Base-by-base conservation (phyloP, 2,113 vertebrate genomes). In the Meles meles region DNA sequence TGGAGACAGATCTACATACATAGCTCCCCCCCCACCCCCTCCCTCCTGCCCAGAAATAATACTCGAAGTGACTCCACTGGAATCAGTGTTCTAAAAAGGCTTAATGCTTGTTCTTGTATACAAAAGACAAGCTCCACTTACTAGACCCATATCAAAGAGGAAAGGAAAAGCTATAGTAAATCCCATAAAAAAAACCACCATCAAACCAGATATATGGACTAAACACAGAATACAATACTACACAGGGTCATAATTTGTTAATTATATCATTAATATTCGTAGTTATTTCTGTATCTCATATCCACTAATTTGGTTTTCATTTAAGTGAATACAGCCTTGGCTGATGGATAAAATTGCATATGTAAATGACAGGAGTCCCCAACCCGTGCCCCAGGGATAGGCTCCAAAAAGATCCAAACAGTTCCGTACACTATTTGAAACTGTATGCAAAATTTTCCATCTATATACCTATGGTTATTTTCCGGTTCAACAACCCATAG, bases 181-280 rank as follows among this genome's bases (percentile, higher is more conserved):
- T 34, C 29, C 29, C 76, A 87, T 4, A 95, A 42, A 84, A 86
- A 86, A 83, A 31, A 31, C n/a, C 82, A 67, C 27, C 27, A 90
- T 76, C 61, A 90, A 94, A 52, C 69, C 88, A 96, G 47, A 42
- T 27, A 80, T 8, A 55, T n/a, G 74, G 91, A 81, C 55, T 87
- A 95, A 92, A 63, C 5, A 88, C 20, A 34, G 37, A 92, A 83
- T 27, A 97, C 92, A 98, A 96, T 93, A 96, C 94, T 94, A 95
- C 84, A 94, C 31, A 57, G 71, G 79, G 44, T 67, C 39, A 93
- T 57, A 21, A 72, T 42, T 61, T 72, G 47, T 95, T 72, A 94
- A 82, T 71, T 47, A 42, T 37, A 44, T 34, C 65, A 88, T 61
- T 29, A 85, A 29, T 37, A 79, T 37, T 42, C 31, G 52, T 15